Conservation (phyloP, 2,888 invertebrate species). For the Coelopa pilipes region DNA sequence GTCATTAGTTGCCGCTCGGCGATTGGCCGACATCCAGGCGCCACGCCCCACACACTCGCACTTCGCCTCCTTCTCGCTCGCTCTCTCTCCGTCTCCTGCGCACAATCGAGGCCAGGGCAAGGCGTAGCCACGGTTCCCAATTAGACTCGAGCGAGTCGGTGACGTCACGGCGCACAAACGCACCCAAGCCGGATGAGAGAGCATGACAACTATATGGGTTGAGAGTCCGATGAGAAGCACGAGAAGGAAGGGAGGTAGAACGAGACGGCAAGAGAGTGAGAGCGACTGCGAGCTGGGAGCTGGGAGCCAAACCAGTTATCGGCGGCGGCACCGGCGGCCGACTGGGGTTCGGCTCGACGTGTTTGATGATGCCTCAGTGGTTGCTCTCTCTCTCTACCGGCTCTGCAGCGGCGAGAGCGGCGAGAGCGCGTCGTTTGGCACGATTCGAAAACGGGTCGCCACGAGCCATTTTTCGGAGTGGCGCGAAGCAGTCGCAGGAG, state of each 20-base stretch:
- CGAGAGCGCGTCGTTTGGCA: conserved; percentile 29
- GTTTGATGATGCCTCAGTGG: conserved; percentile 43
- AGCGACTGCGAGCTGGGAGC: neutral
- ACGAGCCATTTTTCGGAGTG: conserved; percentile 52
- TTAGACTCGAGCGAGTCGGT: conserved; percentile 37
- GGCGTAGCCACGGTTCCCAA: conserved; percentile 43
- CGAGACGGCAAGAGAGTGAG: neutral
- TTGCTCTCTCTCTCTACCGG: neutral
- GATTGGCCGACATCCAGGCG: conserved; percentile 48
- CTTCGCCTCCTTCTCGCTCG: neutral
- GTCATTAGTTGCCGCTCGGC: conserved; percentile 37
- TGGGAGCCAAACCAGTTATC: conserved; percentile 24
- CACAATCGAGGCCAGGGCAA: conserved; percentile 23
- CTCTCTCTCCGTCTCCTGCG: conserved; percentile 1
- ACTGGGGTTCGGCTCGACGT: conserved; percentile 14
- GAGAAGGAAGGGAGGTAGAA: too few species aligned
- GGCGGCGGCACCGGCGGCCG: neutral
- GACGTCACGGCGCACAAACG: conserved; percentile 17
- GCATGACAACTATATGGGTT: neutral
- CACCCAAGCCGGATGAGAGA: neutral
- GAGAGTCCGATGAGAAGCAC: neutral
- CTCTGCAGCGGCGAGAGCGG: too few species aligned
- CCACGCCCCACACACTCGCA: conserved; percentile 40
- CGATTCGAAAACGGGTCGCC: conserved; percentile 38
- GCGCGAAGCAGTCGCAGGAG: neutral